Percentiles rank a stretch among this genome's conserved stretches.
Evolutionary conservation across 2,888 invertebrate genomes (phyloP).

Genomic region (Eristalis tenax): DNA sequence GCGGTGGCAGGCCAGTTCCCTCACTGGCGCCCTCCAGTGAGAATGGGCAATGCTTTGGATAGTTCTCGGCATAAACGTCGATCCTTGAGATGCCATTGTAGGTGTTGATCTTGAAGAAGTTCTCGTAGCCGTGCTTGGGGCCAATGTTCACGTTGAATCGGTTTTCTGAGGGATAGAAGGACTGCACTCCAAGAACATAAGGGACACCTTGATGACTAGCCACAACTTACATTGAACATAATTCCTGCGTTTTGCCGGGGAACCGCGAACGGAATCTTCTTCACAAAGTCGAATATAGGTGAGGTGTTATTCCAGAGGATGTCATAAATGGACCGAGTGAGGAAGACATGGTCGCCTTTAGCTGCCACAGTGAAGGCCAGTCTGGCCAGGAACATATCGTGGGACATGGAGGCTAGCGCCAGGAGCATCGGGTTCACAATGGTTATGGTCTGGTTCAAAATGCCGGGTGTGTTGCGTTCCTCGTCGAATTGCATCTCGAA

Average conservation of each 20-base stretch:
- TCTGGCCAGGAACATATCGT: conserved; percentile 40
- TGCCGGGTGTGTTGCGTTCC: conserved; percentile 82
- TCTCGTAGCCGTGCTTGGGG: conserved; percentile 55
- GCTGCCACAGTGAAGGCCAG: conserved; percentile 47
- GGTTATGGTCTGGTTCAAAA: conserved; percentile 84
- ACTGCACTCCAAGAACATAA: conserved; percentile 25
- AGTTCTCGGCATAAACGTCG: conserved; percentile 28
- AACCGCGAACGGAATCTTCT: conserved; percentile 82
- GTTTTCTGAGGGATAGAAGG: conserved; percentile 44
- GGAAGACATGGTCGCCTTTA: conserved; percentile 77
- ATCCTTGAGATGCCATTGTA: conserved; percentile 59
- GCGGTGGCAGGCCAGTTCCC: conserved; percentile 68
- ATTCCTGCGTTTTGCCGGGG: conserved; percentile 84
- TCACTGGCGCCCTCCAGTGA: conserved; percentile 60
- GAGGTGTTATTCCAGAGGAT: conserved; percentile 86
- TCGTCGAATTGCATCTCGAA: conserved; percentile 81
- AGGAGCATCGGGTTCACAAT: conserved; percentile 65
- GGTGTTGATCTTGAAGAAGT: conserved; percentile 72
- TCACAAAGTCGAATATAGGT: conserved; percentile 82
- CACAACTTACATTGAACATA: conserved; percentile 83
- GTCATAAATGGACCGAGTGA: conserved; percentile 83
- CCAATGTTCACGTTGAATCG: conserved; percentile 72
- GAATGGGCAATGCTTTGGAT: conserved; percentile 47
- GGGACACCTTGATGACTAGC: not conserved
- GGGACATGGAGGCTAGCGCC: conserved; percentile 46